Conservation (phyloP, 35 echinoderm and acorn worm genomes). For the Ptychodera flava region DNA sequence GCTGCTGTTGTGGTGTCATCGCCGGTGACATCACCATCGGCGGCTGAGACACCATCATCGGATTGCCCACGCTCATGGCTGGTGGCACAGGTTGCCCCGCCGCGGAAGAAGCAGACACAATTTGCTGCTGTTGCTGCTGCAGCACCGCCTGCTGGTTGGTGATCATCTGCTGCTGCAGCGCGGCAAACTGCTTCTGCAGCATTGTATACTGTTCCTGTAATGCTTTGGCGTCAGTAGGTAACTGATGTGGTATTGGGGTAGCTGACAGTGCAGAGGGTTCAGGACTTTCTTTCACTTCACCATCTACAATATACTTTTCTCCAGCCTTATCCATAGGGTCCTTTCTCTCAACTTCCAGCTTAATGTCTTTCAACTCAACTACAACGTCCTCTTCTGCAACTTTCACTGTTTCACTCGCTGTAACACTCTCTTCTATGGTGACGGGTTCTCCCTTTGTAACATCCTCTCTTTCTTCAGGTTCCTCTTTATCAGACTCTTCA, state of each 20-base stretch:
- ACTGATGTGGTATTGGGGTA: not conserved
- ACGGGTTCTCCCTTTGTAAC: not conserved
- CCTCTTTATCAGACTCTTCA: not conserved
- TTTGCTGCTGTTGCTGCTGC: not conserved
- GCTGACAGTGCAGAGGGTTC: not conserved
- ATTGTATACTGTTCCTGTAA: not conserved
- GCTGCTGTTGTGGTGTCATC: not conserved
- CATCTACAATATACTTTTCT: no score
- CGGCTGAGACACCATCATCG: not conserved
- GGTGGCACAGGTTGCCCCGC: not conserved
- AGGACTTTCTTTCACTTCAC: not conserved
- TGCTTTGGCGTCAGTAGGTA: not conserved
- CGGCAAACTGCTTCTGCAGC: not conserved
- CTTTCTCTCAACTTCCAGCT: not conserved
- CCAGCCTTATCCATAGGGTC: not conserved
- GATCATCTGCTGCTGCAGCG: not conserved
- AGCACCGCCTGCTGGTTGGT: not conserved
- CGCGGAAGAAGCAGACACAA: not conserved
- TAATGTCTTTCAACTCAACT: not conserved
- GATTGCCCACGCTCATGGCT: not conserved
- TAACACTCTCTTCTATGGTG: not conserved
- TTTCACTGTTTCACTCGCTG: not conserved
- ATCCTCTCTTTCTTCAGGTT: not conserved
- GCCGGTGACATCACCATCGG: not conserved
- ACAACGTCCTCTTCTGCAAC: not conserved